Evolutionary conservation across 2,888 invertebrate genomes (phyloP).

Genomic region (Corbicula japonica): DNA sequence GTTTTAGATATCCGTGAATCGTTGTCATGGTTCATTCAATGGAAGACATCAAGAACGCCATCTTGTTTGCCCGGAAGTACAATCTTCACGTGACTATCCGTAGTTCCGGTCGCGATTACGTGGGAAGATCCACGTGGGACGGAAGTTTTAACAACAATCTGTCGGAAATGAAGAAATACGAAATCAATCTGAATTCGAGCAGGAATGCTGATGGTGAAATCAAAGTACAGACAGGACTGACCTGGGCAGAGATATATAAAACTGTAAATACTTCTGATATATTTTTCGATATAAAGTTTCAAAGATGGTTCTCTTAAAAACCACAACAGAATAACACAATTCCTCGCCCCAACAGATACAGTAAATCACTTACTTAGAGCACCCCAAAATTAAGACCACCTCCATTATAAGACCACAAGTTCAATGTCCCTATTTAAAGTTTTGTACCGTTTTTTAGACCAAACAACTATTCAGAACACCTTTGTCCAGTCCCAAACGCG

Average conservation of each 20-base stretch:
- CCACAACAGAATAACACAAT: too few relatives aligned
- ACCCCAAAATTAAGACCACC: too few relatives aligned
- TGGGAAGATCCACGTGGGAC: conserved; percentile 60
- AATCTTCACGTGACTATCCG: conserved; percentile 49
- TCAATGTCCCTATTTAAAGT: too few relatives aligned
- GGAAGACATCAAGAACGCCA: conserved; percentile 57
- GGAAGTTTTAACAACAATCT: conserved; percentile 48
- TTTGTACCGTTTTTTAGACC: too few relatives aligned
- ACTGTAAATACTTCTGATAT: neutral
- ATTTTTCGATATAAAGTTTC: neutral
- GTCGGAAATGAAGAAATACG: conserved; percentile 33
- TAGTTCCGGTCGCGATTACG: conserved; percentile 61
- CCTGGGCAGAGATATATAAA: conserved; percentile 61
- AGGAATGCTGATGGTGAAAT: conserved; percentile 62
- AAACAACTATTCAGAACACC: too few relatives aligned
- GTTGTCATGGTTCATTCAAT: conserved; percentile 30
- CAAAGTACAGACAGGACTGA: conserved; percentile 58
- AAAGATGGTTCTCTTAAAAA: too few relatives aligned
- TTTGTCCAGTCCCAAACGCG: too few relatives aligned
- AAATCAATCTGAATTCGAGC: conserved; percentile 42
- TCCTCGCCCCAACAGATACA: too few relatives aligned
- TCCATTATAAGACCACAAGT: too few relatives aligned
- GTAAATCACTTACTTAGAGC: too few relatives aligned
- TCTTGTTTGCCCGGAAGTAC: conserved; percentile 56
- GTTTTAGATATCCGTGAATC: conserved; percentile 13